Base-by-base conservation (phyloP, 2,888 invertebrate species). In the Halocaridina rubra region DNA sequence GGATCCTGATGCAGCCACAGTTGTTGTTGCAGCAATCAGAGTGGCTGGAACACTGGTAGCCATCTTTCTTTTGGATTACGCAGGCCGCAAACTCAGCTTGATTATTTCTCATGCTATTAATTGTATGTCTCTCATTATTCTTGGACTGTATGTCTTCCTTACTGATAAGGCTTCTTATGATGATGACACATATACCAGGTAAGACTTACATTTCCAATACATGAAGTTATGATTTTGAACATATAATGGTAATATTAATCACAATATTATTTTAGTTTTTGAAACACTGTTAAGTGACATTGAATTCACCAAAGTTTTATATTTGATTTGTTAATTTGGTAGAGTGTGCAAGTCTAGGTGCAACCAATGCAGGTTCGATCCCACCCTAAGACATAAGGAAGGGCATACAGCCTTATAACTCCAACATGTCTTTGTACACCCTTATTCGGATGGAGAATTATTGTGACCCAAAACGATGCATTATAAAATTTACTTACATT, bases 1-100 rank as follows among this genome's bases (percentile, higher is more conserved):
- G 67, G 81, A 81, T 22, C 75, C 81, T 8, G 81, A 81, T 69
- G 53, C 33, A 4, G 69, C 32, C 4, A 76, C 81, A 16, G 53
- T 76, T 16, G 33, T 67, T 16, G 76, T 81, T 22, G 76, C 53
- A 3, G 67, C 30, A 8, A 53, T 69, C 22, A 64, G 81, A n/a
- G 24, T 81, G 2, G 53, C 59, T 16, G 81, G 81, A 4, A 67
- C 69, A 16, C 3, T 81, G 53, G 39, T 76, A 8, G 33, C 75
- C 39, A 24, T 76, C 24, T 67, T 32, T 27, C 53, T 81, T 0
- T 33, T 81, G 24, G 81, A 81, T 32, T 39, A 32, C n/a, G 24
- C 33, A 16, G 81, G 81, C 10, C 81, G 81, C 8, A 64, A 69
- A n/a, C 13, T 22, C 8, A 69, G 81, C 46, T 16, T 81, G 27